A percentile compares a stretch with the other conserved stretches of the same genome.
phyloP scores from a whole-genome alignment of 2,888 invertebrate genomes.

The Coleophora flavipennella region DNA sequence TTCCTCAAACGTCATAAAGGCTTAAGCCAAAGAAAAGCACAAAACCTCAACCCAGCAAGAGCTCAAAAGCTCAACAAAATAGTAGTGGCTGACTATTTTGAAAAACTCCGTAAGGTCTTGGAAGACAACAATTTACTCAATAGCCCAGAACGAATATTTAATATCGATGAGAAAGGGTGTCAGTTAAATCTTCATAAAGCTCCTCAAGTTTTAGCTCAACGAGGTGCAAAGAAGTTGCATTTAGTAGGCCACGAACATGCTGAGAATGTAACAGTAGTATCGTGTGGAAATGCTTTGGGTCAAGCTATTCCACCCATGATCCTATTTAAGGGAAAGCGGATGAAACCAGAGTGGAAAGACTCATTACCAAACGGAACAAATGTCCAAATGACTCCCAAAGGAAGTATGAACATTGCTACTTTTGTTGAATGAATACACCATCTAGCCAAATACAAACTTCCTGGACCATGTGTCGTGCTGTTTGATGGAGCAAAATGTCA shows the following conservation, averaged over 20 bases:
- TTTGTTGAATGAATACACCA: slow-evolving; percentile 14
- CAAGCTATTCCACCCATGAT: too few relatives aligned
- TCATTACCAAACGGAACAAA: slow-evolving; percentile 15
- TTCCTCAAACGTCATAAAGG: slow-evolving; percentile 1
- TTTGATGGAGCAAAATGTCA: slow-evolving; percentile 17
- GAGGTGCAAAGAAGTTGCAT: slow-evolving; percentile 26
- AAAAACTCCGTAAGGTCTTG: slow-evolving; percentile 14
- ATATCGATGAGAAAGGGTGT: slow-evolving; percentile 29
- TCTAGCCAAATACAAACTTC: slow-evolving; percentile 14
- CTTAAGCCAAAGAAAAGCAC: slow-evolving; percentile 15
- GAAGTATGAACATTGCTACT: slow-evolving; percentile 14
- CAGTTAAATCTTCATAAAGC: slow-evolving; percentile 24
- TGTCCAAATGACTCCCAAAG: slow-evolving; percentile 19
- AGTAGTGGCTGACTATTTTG: slow-evolving; percentile 23
- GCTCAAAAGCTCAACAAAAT: slow-evolving; percentile 16
- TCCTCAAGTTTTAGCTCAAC: slow-evolving; percentile 22
- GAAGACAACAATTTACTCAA: too few relatives aligned
- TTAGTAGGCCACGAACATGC: slow-evolving; percentile 26
- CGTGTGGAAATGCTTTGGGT: slow-evolving; percentile 25
- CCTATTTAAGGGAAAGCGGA: slow-evolving; percentile 17
- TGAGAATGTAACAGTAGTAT: slow-evolving; percentile 29
- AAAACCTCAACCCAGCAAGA: slow-evolving; percentile 22
- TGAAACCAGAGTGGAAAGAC: slow-evolving; percentile 9
- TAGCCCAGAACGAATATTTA: slow-evolving; percentile 21
- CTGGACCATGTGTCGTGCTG: slow-evolving; percentile 13